Evolutionary conservation across 2,797 vertebrate genomes (phyloP).

Genomic region (Pelobates cultripes): DNA sequence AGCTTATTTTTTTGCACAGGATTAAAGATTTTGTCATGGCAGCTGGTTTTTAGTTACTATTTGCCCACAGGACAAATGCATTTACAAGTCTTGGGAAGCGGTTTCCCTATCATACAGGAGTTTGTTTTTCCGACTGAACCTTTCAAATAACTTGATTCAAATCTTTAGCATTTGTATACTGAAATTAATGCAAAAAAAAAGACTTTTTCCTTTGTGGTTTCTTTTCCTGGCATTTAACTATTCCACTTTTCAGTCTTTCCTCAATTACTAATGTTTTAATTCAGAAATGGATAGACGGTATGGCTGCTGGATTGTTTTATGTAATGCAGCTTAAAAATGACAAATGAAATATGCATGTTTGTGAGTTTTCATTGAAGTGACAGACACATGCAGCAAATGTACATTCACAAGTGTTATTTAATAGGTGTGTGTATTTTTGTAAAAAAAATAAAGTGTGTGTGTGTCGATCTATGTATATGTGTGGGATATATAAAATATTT

Average conservation of each 20-base stretch:
- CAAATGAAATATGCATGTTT: background rate
- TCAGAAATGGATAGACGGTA: constrained; percentile 17
- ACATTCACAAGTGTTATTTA: no score
- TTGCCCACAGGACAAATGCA: constrained; percentile 56
- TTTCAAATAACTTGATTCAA: constrained; percentile 51
- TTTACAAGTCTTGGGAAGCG: constrained; percentile 50
- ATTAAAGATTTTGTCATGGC: constrained; percentile 56
- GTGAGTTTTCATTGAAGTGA: no score
- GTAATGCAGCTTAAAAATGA: constrained; percentile 3
- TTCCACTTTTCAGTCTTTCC: constrained; percentile 17
- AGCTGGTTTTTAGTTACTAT: constrained; percentile 56
- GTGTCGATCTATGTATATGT: no score
- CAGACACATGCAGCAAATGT: no score
- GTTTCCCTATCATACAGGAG: constrained; percentile 43
- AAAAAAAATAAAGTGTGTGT: no score
- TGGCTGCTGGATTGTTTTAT: constrained; percentile 25
- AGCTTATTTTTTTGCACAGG: constrained; percentile 52
- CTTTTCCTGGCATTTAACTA: constrained; percentile 27
- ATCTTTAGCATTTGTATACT: constrained; percentile 51
- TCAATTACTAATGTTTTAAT: constrained; percentile 30
- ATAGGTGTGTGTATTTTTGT: no score
- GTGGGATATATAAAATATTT: no score
- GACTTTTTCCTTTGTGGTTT: constrained; percentile 43
- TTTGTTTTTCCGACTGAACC: constrained; percentile 44
- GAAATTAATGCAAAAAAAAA: constrained; percentile 41